Conservation (phyloP, 1,140 invertebrate genomes). For the Drosophila auraria region DNA sequence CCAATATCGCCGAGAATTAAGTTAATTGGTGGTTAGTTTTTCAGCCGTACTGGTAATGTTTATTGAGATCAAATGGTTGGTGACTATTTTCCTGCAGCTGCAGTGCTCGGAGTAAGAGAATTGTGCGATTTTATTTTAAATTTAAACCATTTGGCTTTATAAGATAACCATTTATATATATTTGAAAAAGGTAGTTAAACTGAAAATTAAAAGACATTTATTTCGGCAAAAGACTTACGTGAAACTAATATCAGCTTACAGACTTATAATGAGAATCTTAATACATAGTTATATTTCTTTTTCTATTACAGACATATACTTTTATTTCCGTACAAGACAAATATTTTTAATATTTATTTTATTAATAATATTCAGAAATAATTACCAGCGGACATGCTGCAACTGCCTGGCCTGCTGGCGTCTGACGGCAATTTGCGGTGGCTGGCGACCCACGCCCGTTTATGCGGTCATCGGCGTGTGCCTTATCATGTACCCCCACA, state of each 20-base stretch:
- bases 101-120: constrained; percentile 72
- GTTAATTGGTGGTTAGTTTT: constrained; percentile 68
- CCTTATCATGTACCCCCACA: constrained; percentile 77
- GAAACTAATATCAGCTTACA: no score
- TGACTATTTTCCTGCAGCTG: constrained; percentile 78
- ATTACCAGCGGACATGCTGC: constrained; percentile 53
- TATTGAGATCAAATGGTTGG: constrained; percentile 82
- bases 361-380: constrained; percentile 60
- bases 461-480: constrained; percentile 74
- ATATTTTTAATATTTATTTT: constrained; percentile 11
- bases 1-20: neutral
- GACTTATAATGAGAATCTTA: no score
- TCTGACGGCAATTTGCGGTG: constrained; percentile 51
- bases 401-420: constrained; percentile 71
- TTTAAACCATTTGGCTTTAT: no score
- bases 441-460: constrained; percentile 74
- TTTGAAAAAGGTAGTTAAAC: neutral
- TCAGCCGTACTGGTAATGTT: constrained; percentile 75
- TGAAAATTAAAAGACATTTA: neutral
- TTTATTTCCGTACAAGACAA: no score
- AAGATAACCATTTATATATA: neutral
- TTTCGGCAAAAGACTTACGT: no score
- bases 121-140: no score
- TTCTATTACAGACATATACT: no score
- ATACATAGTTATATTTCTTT: no score